Base-by-base conservation (phyloP, 2,797 vertebrate genomes). In the Crax fasciolata region DNA sequence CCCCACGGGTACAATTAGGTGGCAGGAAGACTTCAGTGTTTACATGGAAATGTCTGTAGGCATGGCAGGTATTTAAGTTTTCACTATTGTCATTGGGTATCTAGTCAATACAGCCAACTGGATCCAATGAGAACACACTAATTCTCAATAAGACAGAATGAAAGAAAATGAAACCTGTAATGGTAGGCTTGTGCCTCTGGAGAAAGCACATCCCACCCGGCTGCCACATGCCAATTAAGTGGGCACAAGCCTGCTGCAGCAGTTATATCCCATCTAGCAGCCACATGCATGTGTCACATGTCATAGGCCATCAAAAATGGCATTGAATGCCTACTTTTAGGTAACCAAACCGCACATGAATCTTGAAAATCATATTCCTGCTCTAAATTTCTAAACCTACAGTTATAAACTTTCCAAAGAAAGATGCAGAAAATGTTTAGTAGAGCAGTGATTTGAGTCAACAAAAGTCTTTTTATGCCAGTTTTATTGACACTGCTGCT, bases 241-340 rank as follows among this genome's bases (percentile, higher is more conserved):
- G 9, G 43, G 20, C 54, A 39, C 10, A 67, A 63, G 13, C 17
- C 39, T 77, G 14, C 19, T 19, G 6, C 21, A 49, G 28, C 28
- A 61, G 27, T 21, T 65, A 46, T 1, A 0, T 19, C 41, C 49
- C 38, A 23, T 13, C 55, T 73, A 24, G 55, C 48, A 77, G 39
- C 32, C 23, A 28, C 9, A 39, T 2, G 3, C 8, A 13, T 4
- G 3, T 41, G 23, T 66, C 35, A 28, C 0, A 4, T 12, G 62
- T 24, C 0, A 0, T 0, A 55, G 30, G 15, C 6, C 44, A 85
- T n/a, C 6, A 80, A 49, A 88, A 77, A 61, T 28, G 10, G 52
- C 57, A 85, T 41, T 3, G 9, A 41, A 51, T 41, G 18, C 19
- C 28, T 44, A 13, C 35, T 71, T 83, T 41, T 57, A 71, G 44